Base-by-base conservation (phyloP, 2,888 invertebrate genomes). In the Carabus problematicus region DNA sequence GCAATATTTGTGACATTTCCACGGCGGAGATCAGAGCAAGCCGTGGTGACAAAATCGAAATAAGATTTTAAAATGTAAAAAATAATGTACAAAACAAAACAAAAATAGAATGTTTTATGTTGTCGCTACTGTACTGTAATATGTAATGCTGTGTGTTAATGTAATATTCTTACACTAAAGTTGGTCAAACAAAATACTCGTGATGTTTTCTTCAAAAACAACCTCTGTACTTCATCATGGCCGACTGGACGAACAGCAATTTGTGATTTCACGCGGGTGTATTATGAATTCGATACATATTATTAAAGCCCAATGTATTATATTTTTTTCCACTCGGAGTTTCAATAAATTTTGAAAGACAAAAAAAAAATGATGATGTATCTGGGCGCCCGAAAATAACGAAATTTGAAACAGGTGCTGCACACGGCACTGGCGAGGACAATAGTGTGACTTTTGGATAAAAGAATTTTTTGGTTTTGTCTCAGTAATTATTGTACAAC, bases 211-310 rank as follows among this genome's bases (percentile, higher is more conserved):
- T 2, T 16, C 18, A 45, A 18, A 1, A 52, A 18, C 19, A 55
- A 41, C 55, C 8, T 56, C 47, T 16, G 14, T 18, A 29, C 60
- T 61, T 41, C n/a, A 68, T 71, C 73, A n/a, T 75, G 77, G 75
- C 71, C 76, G 74, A 75, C 74, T 75, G 74, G 73, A 73, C 66
- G 72, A 64, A 75, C 73, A 76, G 80, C 78, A 81, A 82, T 82
- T 82, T 81, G 73, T 73, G 79, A 82, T 82, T 82, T 81, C 80
- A 82, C 79, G 80, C 79, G 73, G 70, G 75, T n/a, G 78, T 79
- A 81, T 81, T 80, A 81, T 77, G 76, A 77, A 81, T 81, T 81
- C 79, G 80, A 79, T 79, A 77, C 79, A 78, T 75, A 73, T 74
- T 79, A 77, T 79, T 77, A 77, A 43, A 43, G 61, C 47, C 52